A percentile compares a stretch with the other conserved stretches of the same genome.
Evolutionary conservation across 2,113 vertebrate species (phyloP).

Genomic region (Malaclemys terrapin): DNA sequence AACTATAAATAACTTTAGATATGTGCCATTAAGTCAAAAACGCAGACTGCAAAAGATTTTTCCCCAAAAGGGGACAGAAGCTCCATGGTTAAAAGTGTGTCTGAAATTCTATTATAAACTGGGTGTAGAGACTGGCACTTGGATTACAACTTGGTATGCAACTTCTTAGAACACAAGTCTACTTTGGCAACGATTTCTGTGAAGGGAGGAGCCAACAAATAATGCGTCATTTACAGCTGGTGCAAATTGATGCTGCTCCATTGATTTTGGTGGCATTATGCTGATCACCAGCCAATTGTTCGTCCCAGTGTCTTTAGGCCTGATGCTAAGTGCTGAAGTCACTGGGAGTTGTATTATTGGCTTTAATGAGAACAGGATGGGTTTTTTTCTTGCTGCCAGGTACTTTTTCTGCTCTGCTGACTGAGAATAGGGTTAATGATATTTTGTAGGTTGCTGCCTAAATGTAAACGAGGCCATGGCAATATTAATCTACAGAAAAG

Average conservation of each 20-base stretch:
- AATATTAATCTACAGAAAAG: conserved; percentile 5
- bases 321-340: background rate
- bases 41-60: conserved; percentile 58
- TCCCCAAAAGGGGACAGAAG: conserved; percentile 10
- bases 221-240: background rate
- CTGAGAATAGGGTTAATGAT: background rate
- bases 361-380: background rate
- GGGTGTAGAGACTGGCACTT: background rate
- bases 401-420: background rate
- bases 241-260: background rate
- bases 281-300: background rate
- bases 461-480: background rate
- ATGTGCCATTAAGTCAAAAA: conserved; percentile 57
- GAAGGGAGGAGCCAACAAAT: background rate
- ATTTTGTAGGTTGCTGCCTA: conserved; percentile 1
- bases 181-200: background rate
- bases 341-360: background rate
- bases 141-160: background rate
- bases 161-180: background rate
- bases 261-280: background rate
- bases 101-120: conserved; percentile 37
- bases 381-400: background rate
- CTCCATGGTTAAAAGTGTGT: conserved; percentile 12
- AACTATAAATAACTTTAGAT: conserved; percentile 77
- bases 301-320: background rate